phyloP scores from a whole-genome alignment of 2,113 vertebrate species.

The Chinchilla lanigera region DNA sequence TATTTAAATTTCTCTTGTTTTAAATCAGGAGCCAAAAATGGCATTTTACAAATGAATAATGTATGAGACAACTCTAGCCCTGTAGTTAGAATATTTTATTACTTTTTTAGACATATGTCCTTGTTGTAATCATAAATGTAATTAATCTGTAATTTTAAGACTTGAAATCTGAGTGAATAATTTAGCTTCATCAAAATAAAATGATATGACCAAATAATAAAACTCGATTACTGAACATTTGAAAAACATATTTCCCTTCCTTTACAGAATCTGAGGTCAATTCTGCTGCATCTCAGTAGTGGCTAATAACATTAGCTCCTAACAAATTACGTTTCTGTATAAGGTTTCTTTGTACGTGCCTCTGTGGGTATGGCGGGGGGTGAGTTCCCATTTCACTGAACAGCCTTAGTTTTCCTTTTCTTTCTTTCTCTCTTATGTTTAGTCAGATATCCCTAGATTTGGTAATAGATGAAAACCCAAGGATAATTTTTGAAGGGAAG shows the following conservation, averaged over 20 bases:
- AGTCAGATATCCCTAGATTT: slow-evolving; percentile 1
- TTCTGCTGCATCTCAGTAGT: slow-evolving; percentile 27
- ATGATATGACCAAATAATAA: slow-evolving; percentile 24
- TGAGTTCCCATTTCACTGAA: background rate
- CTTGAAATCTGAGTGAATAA: background rate
- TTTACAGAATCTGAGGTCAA: slow-evolving; percentile 70
- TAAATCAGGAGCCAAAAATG: background rate
- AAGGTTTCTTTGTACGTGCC: background rate
- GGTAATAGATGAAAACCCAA: slow-evolving; percentile 4
- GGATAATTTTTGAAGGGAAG: slow-evolving; percentile 33
- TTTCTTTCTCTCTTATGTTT: background rate
- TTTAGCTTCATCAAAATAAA: slow-evolving; percentile 22
- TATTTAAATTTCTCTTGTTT: slow-evolving; percentile 33
- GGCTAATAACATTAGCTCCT: slow-evolving; percentile 39
- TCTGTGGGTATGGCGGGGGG: background rate
- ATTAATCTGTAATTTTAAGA: slow-evolving; percentile 42
- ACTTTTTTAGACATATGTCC: background rate
- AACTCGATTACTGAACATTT: slow-evolving; percentile 45
- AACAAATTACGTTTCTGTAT: slow-evolving; percentile 27
- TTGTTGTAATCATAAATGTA: background rate
- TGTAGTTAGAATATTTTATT: background rate
- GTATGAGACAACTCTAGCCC: background rate
- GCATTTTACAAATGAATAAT: background rate
- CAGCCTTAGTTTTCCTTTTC: background rate
- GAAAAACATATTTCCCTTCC: slow-evolving; percentile 35